Evolutionary conservation across 2,888 invertebrate species (phyloP), one percentile per base, ranked within the genome.

Genomic region (Drosophila falleni): DNA sequence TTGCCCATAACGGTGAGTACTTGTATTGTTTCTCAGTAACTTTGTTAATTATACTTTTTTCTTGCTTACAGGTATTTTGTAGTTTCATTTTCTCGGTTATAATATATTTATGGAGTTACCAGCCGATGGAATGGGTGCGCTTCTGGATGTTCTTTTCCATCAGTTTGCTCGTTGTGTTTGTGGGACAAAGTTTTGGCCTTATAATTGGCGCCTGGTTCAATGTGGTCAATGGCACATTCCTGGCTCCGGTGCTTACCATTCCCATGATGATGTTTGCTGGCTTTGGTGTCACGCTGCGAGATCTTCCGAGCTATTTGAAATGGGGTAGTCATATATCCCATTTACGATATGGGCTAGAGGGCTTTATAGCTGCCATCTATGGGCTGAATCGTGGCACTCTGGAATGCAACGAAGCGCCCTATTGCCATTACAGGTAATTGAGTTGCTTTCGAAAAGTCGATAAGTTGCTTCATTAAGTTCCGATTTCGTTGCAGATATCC

Each of bases 221-320:
- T 90, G 97, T 97, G 69, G 96, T 97, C 77, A 98, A 98, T 90
- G 98, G 98, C 5, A 98, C 98, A 5, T 99, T 98, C 93, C 93
- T 98, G 80, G 98, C 98, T 0, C 98, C 98, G 0, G 96, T 98
- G 0, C 93, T 98, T 11, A 96, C 97, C 3, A 98, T 98, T 33
- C 98, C 98, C 0, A 96, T 98, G 94, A 97, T 99, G 96, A 97
- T 98, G 96, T 98, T 98, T 91, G 97, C 98, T 59, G 98, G 98
- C 0, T 98, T 98, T 92, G 98, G 98, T 16, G 98, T 98, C 8
- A 96, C 97, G 1, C 93, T 98, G 35, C 94, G 96, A 0, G 98
- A 98, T 91, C 94, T 98, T 65, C 98, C 98, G 0, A 87, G 92
- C 0, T 98, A 98, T 91, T 93, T 99, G 5, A 95, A 96, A 90